Conservation (phyloP, 1,140 invertebrate species). For the Drosophila subpulchrella region DNA sequence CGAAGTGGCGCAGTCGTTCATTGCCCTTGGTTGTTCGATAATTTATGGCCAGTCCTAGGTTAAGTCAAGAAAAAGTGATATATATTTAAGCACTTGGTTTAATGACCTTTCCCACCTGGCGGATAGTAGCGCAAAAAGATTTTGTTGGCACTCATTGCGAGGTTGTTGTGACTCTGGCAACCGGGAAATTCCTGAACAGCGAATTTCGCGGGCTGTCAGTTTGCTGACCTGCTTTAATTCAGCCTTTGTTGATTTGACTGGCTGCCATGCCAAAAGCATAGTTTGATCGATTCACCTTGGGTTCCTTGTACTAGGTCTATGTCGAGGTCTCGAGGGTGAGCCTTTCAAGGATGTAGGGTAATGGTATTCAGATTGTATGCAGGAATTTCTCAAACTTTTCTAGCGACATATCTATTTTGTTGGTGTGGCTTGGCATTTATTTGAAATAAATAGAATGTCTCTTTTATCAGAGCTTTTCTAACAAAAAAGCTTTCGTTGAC, state of each 20-base stretch:
- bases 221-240: constrained; percentile 80
- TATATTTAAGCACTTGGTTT: neutral
- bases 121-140: constrained; percentile 89
- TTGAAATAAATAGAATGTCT: neutral
- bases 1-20: constrained; percentile 86
- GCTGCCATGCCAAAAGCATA: constrained; percentile 21
- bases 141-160: constrained; percentile 87
- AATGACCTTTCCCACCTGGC: constrained; percentile 85
- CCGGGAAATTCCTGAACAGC: constrained; percentile 45
- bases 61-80: neutral
- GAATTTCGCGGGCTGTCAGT: constrained; percentile 16
- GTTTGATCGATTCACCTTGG: constrained; percentile 73
- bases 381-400: neutral
- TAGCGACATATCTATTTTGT: neutral
- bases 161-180: constrained; percentile 31
- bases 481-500: constrained; percentile 18
- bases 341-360: constrained; percentile 28
- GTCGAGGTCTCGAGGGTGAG: constrained; percentile 32
- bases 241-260: constrained; percentile 50
- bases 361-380: neutral
- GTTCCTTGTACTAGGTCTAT: constrained; percentile 53
- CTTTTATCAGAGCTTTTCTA: neutral
- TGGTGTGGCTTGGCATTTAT: neutral
- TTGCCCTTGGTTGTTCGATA: constrained; percentile 83
- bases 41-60: constrained; percentile 76